Evolutionary conservation across 2,113 vertebrate genomes (phyloP).

Genomic region (Peromyscus polionotus): DNA sequence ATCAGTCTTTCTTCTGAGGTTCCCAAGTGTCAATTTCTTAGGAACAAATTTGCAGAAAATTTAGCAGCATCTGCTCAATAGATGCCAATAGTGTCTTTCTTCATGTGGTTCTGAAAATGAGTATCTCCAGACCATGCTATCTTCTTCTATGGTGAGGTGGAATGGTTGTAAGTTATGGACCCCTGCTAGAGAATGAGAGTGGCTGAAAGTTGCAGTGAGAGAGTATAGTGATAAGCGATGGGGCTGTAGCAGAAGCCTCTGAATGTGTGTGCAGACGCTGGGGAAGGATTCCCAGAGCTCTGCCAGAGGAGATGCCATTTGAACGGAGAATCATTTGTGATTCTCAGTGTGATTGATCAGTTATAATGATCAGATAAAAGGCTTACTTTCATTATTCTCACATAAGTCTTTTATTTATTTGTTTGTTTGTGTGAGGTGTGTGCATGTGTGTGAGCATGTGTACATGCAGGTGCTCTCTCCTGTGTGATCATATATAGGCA

Average conservation of each 20-base stretch:
- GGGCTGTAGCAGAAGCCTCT: background rate
- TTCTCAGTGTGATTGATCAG: slow-evolving; percentile 45
- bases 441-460: too few relatives aligned
- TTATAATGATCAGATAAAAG: slow-evolving; percentile 48
- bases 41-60: background rate
- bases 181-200: background rate
- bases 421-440: background rate
- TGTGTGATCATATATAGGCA: background rate
- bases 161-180: slow-evolving; percentile 11
- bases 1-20: background rate
- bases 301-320: background rate
- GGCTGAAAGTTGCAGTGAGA: background rate
- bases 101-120: background rate
- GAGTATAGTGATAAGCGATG: background rate
- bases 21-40: background rate
- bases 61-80: background rate
- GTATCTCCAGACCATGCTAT: background rate
- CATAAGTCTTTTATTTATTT: background rate
- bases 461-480: background rate
- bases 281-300: background rate
- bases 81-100: background rate
- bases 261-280: background rate
- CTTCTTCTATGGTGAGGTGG: background rate
- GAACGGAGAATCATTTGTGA: slow-evolving; percentile 42
- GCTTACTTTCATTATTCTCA: background rate